Base-by-base conservation (phyloP, 2,797 vertebrate genomes). In the Anabacerthia variegaticeps region DNA sequence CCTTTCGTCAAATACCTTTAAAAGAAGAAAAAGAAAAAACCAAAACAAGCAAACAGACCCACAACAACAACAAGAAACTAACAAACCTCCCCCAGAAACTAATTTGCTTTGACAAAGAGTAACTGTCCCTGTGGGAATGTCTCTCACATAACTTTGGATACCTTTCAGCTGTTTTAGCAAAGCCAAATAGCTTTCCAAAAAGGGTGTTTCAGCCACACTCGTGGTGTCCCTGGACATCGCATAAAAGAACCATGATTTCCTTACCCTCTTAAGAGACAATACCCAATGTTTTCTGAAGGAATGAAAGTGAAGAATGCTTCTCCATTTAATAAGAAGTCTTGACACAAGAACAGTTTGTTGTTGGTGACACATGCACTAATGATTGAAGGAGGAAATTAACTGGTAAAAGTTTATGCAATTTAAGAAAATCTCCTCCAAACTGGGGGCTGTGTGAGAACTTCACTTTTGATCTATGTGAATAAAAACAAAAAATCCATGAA, bases 401-500 rank as follows among this genome's bases (percentile, higher is more conserved):
- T 84, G 58, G 49, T 54, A 61, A 76, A 95, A 66, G 32, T 86
- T 76, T 71, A 54, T 83, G 51, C 55, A 71, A 71, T 85, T 92
- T 89, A 54, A 88, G 58, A 68, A 95, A 90, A 78, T 88, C 28
- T 81, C 51, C 78, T 72, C 37, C 46, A 59, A 71, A 36, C 5
- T 34, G 79, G 73, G 63, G 88, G 44, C 62, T 49, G 36, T 75
- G 26, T 61, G 58, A 83, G 51, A 87, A 54, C 65, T 72, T 85
- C n/a, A 63, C 46, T 92, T 92, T 88, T 88, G 89, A 91, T 81
- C 68, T 92, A 88, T 82, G 59, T 55, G 68, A 77, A 85, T 61
- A 79, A 80, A 91, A 89, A 0, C 26, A 85, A 90, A 81, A 85
- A 95, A 89, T 96, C 92, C 77, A 85, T 71, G 41, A 77, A 92